Percentiles rank a stretch among this genome's conserved stretches.
Evolutionary conservation across 2,888 invertebrate species (phyloP).

Genomic region (Baronia brevicornis): DNA sequence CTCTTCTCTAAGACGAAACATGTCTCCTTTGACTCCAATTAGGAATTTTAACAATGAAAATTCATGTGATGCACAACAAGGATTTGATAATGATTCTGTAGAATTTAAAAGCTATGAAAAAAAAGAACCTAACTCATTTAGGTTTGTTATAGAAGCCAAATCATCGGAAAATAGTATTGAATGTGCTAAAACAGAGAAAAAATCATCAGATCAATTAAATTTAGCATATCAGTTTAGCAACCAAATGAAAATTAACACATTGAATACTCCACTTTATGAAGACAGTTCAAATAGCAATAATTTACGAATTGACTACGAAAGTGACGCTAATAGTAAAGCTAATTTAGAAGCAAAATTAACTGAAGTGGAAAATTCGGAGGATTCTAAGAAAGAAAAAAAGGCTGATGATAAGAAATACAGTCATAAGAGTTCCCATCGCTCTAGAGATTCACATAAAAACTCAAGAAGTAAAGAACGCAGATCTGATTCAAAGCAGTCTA

Average conservation of each 20-base stretch:
- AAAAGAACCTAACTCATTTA: slow-evolving; percentile 53
- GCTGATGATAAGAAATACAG: slow-evolving; percentile 46
- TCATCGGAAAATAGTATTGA: slow-evolving; percentile 42
- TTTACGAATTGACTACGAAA: slow-evolving; percentile 65
- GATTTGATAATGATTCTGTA: slow-evolving; percentile 51
- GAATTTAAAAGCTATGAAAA: slow-evolving; percentile 39
- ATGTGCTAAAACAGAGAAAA: slow-evolving; percentile 37
- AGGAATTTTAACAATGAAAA: slow-evolving; percentile 67
- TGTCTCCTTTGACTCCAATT: slow-evolving; percentile 67
- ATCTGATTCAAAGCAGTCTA: slow-evolving; percentile 55
- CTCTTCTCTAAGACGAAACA: slow-evolving; percentile 58
- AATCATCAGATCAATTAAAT: slow-evolving; percentile 39
- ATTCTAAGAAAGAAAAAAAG: slow-evolving; percentile 49
- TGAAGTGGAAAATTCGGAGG: slow-evolving; percentile 50
- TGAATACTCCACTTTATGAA: slow-evolving; percentile 55
- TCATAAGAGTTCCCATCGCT: slow-evolving; percentile 56
- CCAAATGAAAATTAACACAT: slow-evolving; percentile 57
- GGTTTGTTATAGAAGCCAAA: slow-evolving; percentile 58
- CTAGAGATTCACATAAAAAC: slow-evolving; percentile 57
- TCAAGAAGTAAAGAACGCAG: slow-evolving; percentile 58
- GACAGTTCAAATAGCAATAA: slow-evolving; percentile 67
- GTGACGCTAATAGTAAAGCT: slow-evolving; percentile 64
- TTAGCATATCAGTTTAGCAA: slow-evolving; percentile 54
- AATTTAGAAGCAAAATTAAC: slow-evolving; percentile 45
- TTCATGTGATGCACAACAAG: slow-evolving; percentile 67